Base-by-base conservation (phyloP, 2,888 invertebrate species). In the Epsilonema sp. region DNA sequence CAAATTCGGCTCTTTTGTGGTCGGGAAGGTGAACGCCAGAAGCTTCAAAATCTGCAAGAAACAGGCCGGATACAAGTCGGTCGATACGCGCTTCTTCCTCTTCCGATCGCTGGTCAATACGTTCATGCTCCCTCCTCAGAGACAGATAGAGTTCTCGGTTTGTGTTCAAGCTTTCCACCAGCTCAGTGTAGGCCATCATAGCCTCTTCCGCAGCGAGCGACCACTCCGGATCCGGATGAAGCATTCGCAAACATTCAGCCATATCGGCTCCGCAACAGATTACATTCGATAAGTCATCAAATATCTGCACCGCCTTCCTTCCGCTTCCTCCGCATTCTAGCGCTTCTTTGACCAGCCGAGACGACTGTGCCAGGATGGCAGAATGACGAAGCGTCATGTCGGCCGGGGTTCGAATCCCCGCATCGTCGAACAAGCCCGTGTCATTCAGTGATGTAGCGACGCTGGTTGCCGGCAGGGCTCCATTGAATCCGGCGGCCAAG, bases 1-100 rank as follows among this genome's bases (percentile, higher is more conserved):
- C 90, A 42, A 92, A 89, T 58, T 56, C n/a, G n/a, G n/a, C n/a
- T n/a, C n/a, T n/a, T n/a, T n/a, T 75, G 0, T 71, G 68, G 52
- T 84, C 80, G 8, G 78, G 75, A 49, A 97, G 71, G 65, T 97
- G 92, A 51, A 99, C 94, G 2, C 94, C 97, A 63, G 85, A 82
- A 65, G 90, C 89, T 64, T 97, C 90, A 68, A 97, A 97, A 67
- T 97, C 94, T 64, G 87, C 85, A 4, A 92, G 70, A 66, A 97
- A 92, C 41, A 97, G 70, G 57, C 79, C 75, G 0, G 82, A 79
- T 1, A 94, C 82, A n/a, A n/a, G n/a, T n/a, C n/a, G n/a, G n/a
- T n/a, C n/a, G n/a, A n/a, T n/a, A 62, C 89, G 81, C 48, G 77
- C 69, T 64, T 97, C 94, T 0, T 83, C 78, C 0, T 76, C 75